These are phyloP conservation scores for Ivindomyrus marchei DNA, from an alignment of 2,113 vertebrate genomes.

Conservation along the genomic window DNA sequence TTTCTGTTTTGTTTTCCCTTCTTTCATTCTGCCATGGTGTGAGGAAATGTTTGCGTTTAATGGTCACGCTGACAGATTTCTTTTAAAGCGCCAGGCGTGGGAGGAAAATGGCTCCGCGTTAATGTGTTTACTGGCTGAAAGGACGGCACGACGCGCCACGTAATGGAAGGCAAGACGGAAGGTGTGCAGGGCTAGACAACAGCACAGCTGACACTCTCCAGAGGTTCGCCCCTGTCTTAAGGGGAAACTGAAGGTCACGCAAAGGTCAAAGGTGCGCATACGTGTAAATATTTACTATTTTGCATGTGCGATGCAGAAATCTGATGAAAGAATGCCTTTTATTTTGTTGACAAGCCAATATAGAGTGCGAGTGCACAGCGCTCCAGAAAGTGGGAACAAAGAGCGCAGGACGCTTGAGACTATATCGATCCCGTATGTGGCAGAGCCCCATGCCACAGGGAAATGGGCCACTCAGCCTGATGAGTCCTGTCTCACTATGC, in stretches of 20 bases:
- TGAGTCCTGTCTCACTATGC: neutral
- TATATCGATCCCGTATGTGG: neutral
- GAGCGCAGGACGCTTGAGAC: neutral
- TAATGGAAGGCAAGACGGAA: neutral
- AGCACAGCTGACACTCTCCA: neutral
- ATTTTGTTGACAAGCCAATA: slow-evolving; percentile 9
- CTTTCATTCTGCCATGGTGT: slow-evolving; percentile 14
- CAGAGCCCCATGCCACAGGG: neutral
- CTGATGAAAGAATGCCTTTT: neutral
- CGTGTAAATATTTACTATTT: slow-evolving; percentile 27
- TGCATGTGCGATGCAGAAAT: neutral
- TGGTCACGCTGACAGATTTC: slow-evolving; percentile 32
- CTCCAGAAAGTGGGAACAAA: neutral
- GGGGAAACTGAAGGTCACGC: neutral
- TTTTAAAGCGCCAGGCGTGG: slow-evolving; percentile 10
- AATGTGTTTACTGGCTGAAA: slow-evolving; percentile 25
- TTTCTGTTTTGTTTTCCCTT: neutral
- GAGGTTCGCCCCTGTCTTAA: neutral
- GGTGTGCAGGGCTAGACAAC: neutral
- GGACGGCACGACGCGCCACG: neutral
- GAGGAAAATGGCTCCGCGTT: slow-evolving; percentile 24
- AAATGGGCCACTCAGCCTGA: neutral
- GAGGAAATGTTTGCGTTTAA: slow-evolving; percentile 27
- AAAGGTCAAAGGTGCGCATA: neutral
- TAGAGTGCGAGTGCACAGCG: neutral